Conservation (phyloP, 2,797 vertebrate genomes). For the Aphelocoma californica region DNA sequence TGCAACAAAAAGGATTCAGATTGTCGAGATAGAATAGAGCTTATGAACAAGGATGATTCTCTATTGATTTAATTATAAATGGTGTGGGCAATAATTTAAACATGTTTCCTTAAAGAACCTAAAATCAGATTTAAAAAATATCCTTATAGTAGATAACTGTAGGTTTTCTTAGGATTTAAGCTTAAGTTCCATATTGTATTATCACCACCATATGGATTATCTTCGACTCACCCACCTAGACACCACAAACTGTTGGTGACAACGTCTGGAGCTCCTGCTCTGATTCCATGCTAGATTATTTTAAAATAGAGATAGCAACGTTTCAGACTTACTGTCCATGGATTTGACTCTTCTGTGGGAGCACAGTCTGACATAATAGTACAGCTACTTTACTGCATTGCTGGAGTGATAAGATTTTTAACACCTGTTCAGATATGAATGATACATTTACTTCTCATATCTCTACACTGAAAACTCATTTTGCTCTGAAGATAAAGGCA, state of each 20-base stretch:
- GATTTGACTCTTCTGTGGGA: not conserved
- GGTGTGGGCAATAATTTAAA: not conserved
- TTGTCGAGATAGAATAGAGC: not conserved
- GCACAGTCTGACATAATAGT: not conserved
- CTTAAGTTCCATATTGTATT: slow-evolving; percentile 23
- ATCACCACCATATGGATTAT: slow-evolving; percentile 41
- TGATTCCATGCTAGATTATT: slow-evolving; percentile 37
- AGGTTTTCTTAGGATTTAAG: slow-evolving; percentile 25
- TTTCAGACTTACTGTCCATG: not conserved
- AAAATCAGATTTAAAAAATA: not conserved
- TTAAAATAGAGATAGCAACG: slow-evolving; percentile 10
- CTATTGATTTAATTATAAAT: slow-evolving; percentile 26
- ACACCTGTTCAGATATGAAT: slow-evolving; percentile 20
- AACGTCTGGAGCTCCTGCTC: not conserved
- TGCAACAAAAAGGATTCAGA: not conserved
- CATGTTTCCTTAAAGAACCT: not conserved
- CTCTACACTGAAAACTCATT: slow-evolving; percentile 44
- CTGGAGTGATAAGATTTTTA: slow-evolving; percentile 37
- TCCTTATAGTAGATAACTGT: not conserved
- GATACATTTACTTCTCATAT: slow-evolving; percentile 37
- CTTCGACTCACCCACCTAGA: slow-evolving; percentile 33
- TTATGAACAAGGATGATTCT: not conserved
- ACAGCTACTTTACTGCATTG: not conserved
- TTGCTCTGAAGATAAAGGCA: slow-evolving; percentile 1
- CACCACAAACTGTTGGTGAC: slow-evolving; percentile 27